Evolutionary conservation across 2,113 vertebrate species (phyloP).

Genomic region (Hypanus sabinus): DNA sequence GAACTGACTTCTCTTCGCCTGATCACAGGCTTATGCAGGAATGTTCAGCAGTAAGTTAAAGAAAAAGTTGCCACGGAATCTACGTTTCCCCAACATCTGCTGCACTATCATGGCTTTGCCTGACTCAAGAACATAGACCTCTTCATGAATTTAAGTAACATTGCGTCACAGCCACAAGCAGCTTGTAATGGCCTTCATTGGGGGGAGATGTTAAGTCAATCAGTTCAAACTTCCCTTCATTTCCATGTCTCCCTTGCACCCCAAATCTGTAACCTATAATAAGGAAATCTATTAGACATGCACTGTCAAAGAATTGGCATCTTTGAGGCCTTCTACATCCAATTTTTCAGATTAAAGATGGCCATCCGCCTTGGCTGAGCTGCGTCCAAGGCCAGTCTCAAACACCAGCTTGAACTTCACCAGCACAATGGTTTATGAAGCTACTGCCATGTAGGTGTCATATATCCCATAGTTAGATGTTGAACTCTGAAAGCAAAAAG

Average conservation of each 20-base stretch:
- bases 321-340: not conserved
- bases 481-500: not conserved
- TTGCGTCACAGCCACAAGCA: not conserved
- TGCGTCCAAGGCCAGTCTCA: not conserved
- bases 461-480: not conserved
- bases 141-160: not conserved
- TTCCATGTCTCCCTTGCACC: not conserved
- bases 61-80: not conserved
- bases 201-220: not conserved
- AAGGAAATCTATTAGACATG: not conserved
- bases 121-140: not conserved
- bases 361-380: not conserved
- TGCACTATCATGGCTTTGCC: not conserved
- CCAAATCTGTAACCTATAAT: not conserved
- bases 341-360: not conserved
- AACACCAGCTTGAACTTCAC: not conserved
- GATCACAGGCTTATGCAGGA: not conserved
- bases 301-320: not conserved
- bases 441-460: not conserved
- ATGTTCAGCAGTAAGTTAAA: not conserved
- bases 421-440: not conserved
- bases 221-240: not conserved
- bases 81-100: not conserved
- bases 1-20: not conserved
- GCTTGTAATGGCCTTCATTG: not conserved